Evolutionary conservation across 2,113 vertebrate genomes (phyloP).

Genomic region (Heterotis niloticus): DNA sequence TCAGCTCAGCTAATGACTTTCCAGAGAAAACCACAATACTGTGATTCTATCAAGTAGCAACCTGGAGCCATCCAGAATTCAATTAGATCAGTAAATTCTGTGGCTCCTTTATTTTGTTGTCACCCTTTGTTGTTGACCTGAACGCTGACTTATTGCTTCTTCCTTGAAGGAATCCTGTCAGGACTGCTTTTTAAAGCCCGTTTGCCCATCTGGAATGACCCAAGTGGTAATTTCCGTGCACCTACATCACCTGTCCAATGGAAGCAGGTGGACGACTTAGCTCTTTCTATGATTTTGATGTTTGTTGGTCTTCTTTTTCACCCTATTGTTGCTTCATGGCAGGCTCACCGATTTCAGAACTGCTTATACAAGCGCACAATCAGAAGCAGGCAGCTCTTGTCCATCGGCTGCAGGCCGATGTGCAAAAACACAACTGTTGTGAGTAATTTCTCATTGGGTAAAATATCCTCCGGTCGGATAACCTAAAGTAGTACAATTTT

Average conservation of each 20-base stretch:
- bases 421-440: constrained; percentile 69
- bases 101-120: not conserved
- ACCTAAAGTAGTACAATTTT: too few relatives aligned
- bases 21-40: too few relatives aligned
- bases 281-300: not conserved
- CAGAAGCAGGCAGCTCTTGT: constrained; percentile 40
- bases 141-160: not conserved
- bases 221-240: constrained; percentile 38
- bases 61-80: not conserved
- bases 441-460: constrained; percentile 28
- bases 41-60: too few relatives aligned
- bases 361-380: constrained; percentile 59
- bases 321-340: constrained; percentile 23
- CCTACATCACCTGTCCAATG: too few relatives aligned
- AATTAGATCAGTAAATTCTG: too few relatives aligned
- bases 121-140: too few relatives aligned
- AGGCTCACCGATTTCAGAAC: constrained; percentile 52
- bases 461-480: too few relatives aligned
- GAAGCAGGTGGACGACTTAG: not conserved
- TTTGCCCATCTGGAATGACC: constrained; percentile 66
- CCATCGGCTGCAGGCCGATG: constrained; percentile 65
- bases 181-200: constrained; percentile 44
- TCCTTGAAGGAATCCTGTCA: constrained; percentile 51
- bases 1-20: too few relatives aligned
- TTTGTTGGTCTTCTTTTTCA: not conserved